Evolutionary conservation across 2,113 vertebrate species (phyloP).

Genomic region (Solea senegalensis): DNA sequence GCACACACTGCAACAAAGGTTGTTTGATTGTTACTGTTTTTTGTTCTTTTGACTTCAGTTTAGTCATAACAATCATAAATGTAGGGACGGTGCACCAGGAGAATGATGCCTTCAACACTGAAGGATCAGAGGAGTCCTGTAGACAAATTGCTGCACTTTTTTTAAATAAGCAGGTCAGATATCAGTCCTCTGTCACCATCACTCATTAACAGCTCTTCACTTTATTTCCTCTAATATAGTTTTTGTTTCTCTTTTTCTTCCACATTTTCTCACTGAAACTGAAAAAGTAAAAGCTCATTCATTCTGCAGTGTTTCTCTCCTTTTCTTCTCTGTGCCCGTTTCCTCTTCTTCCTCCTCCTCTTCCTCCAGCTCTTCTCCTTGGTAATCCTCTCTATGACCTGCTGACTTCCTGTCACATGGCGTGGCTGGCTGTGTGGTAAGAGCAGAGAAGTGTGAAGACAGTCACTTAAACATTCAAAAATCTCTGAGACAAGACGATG

Average conservation of each 20-base stretch:
- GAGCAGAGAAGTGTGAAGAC: conserved; percentile 61
- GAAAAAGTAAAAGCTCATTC: conserved; percentile 34
- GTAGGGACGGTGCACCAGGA: no score
- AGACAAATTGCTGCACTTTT: conserved; percentile 1
- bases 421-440: conserved; percentile 70
- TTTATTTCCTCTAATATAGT: neutral
- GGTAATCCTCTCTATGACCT: conserved; percentile 71
- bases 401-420: conserved; percentile 74
- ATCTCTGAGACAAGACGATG: neutral
- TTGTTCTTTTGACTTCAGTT: no score
- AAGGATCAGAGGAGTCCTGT: neutral
- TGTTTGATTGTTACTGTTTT: no score
- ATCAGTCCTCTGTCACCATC: neutral
- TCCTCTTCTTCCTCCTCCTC: conserved; percentile 23
- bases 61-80: no score
- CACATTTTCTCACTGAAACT: conserved; percentile 9
- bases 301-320: conserved; percentile 37
- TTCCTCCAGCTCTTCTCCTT: conserved; percentile 62
- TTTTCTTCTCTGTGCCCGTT: conserved; percentile 32
- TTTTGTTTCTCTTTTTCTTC: neutral
- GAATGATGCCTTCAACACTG: neutral
- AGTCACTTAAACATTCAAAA: neutral
- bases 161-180: neutral
- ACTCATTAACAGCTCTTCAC: neutral
- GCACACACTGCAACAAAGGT: neutral